These are phyloP conservation scores for Polylopha cassiicola DNA, from an alignment of 2,888 invertebrate genomes.

Conservation along the genomic window DNA sequence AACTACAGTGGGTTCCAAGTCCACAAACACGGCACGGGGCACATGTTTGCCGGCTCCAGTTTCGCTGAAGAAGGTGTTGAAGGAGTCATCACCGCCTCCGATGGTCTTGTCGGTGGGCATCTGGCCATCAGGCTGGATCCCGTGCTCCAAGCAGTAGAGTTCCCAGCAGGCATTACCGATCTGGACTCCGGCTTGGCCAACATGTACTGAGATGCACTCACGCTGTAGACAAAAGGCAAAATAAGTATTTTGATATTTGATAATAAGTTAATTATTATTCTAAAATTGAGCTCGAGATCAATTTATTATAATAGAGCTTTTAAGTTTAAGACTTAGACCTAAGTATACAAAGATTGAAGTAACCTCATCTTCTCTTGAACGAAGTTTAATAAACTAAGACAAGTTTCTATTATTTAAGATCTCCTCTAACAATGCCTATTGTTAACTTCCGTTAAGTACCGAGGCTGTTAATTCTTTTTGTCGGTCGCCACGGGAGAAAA, in stretches of 20 bases:
- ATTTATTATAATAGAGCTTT: no score
- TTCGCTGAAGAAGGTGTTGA: slow-evolving; percentile 96
- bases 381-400: no score
- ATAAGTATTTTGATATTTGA: background rate
- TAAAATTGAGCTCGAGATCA: no score
- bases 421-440: no score
- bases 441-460: no score
- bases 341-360: no score
- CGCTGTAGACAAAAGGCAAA: slow-evolving; percentile 59
- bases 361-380: no score
- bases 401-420: no score
- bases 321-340: no score
- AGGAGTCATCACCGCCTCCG: slow-evolving; percentile 94
- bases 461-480: no score
- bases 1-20: slow-evolving; percentile 97
- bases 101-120: slow-evolving; percentile 96
- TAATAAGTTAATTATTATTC: background rate
- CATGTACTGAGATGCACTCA: slow-evolving; percentile 81
- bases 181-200: slow-evolving; percentile 85
- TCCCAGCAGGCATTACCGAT: slow-evolving; percentile 95
- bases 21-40: slow-evolving; percentile 95
- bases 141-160: slow-evolving; percentile 91
- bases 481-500: background rate
- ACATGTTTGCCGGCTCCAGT: slow-evolving; percentile 98
- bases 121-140: slow-evolving; percentile 95